Base-by-base conservation (phyloP, 35 echinoderm and acorn worm genomes). In the Amphiura filiformis region DNA sequence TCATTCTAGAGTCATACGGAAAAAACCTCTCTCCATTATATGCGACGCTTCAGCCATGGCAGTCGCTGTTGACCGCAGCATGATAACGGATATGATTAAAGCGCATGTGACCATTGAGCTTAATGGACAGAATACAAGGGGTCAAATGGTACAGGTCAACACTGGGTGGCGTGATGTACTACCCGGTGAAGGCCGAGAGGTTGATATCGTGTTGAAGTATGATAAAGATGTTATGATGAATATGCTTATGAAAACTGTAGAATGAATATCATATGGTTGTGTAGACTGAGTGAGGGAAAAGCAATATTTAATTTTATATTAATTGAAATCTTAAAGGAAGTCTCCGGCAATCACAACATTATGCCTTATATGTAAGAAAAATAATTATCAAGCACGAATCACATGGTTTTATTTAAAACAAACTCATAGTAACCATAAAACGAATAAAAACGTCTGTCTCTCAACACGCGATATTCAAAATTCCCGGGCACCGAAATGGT, bases 11-110 rank as follows among this genome's bases (percentile, higher is more conserved):
- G 76, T 36, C 0, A 28, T 23, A 15, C 37, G n/a, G 56, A 79
- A 78, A n/a, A 26, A 36, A 31, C 38, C 57, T 11, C 0, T 35
- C 0, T 77, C 32, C 49, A 52, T 32, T 40, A 15, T 35, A 23
- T 56, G 40, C 32, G 89, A 91, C 42, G 82, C 14, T n/a, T 61
- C 44, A 20, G 89, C 89, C 39, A 85, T 91, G 89, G 65, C 70
- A 33, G 81, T 79, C 13, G 38, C 75, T 26, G 34, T 85, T 22
- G 34, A 39, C 11, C 70, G 64, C 37, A 64, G 76, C 17, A 77
- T 83, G 34, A 17, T 91, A 0, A 34, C 37, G 17, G 75, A 91
- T 34, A 75, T 75, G 31, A 20, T 38, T 5, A 83, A n/a, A 75
- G 31, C 79, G 61, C 4, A 33, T 47, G 11, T 36, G 65, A 41